These are phyloP conservation scores for Scatophagus argus DNA, from an alignment of 2,113 vertebrate species.

Conservation along the genomic window DNA sequence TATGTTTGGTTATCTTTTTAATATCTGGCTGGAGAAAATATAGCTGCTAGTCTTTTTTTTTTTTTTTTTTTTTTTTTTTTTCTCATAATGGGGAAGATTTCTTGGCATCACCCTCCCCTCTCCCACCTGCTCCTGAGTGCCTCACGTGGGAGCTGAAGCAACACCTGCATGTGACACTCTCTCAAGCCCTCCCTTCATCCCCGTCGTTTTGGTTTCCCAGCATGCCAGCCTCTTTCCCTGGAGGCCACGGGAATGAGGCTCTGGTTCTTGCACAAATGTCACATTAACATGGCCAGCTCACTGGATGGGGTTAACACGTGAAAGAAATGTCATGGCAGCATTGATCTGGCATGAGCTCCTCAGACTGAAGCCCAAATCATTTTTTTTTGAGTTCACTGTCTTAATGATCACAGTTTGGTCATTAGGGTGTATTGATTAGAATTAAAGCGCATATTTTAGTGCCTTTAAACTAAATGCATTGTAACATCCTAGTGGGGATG, in stretches of 20 bases:
- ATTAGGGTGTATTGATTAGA: conserved; percentile 30
- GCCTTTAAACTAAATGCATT: conserved; percentile 30
- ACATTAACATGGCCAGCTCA: conserved; percentile 68
- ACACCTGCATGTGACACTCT: conserved; percentile 63
- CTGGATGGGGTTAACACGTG: conserved; percentile 29
- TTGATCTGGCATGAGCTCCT: conserved; percentile 39
- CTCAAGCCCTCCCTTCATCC: conserved; percentile 3
- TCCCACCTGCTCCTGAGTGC: conserved; percentile 12
- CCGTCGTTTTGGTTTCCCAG: conserved; percentile 55
- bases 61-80: conserved; percentile 6
- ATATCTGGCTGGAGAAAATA: conserved; percentile 66
- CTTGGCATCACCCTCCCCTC: conserved; percentile 30
- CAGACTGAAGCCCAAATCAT: conserved; percentile 25
- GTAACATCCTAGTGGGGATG: conserved; percentile 13
- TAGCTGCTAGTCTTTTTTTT: conserved; percentile 22
- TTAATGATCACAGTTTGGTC: conserved; percentile 31
- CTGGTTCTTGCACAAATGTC: conserved; percentile 61
- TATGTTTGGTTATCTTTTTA: conserved; percentile 70
- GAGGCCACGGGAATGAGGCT: conserved; percentile 26
- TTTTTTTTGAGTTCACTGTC: conserved; percentile 12
- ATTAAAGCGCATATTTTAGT: conserved; percentile 34
- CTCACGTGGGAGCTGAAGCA: conserved; percentile 50
- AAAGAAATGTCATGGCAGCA: conserved; percentile 65
- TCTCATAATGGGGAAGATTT: conserved; percentile 39
- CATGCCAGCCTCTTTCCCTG: conserved; percentile 47